These are phyloP conservation scores for Ephestia elutella DNA, from an alignment of 1,140 invertebrate genomes.

Conservation along the genomic window DNA sequence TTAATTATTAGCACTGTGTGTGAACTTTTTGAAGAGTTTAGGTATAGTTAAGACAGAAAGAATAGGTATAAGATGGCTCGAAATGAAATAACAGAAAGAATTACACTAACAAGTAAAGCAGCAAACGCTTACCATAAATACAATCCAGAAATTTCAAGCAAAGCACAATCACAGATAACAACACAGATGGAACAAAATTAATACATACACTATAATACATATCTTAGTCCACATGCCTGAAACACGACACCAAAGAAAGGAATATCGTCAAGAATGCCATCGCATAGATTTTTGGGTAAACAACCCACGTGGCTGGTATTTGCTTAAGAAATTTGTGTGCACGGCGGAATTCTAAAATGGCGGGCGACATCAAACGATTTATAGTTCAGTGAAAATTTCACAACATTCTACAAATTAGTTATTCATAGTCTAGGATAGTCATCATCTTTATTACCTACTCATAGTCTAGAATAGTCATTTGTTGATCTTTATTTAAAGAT, in stretches of 20 bases:
- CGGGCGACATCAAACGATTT: not conserved
- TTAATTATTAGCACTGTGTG: no score
- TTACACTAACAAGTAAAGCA: no score
- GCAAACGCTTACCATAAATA: no score
- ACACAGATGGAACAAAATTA: conserved; percentile 10
- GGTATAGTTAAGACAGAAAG: no score
- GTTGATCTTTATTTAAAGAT: not conserved
- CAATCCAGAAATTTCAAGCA: no score
- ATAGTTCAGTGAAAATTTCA: not conserved
- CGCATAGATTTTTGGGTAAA: not conserved
- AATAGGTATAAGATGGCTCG: no score
- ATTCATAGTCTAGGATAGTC: not conserved
- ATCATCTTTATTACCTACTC: no score
- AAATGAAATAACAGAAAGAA: no score
- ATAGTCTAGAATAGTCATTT: no score
- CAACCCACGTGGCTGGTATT: not conserved
- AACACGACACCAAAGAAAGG: not conserved
- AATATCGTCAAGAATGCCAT: not conserved
- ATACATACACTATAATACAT: conserved; percentile 33
- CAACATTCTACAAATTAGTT: not conserved
- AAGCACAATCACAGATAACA: not conserved
- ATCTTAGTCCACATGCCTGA: conserved; percentile 29
- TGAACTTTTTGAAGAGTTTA: no score
- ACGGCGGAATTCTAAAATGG: not conserved
- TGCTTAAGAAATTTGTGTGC: not conserved